Conservation (phyloP, 2,113 vertebrate genomes). For the Alces alces region DNA sequence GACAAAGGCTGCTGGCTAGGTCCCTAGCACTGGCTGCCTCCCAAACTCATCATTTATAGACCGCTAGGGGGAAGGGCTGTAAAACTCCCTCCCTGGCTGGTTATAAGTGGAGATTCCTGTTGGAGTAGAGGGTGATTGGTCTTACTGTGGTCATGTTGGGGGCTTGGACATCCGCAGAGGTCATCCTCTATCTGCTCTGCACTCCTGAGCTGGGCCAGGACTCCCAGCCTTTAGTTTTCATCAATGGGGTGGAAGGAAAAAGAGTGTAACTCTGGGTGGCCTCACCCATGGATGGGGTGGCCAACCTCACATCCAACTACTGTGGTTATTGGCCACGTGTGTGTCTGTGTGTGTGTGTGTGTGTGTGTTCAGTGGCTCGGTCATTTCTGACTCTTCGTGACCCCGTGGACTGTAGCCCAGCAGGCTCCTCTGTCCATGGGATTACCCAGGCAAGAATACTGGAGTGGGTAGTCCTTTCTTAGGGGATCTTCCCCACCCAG, state of each 20-base stretch:
- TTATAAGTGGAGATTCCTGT: not conserved
- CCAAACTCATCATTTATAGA: not conserved
- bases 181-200: too few relatives aligned
- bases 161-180: not conserved
- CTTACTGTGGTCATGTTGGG: accelerated
- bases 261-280: not conserved
- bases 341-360: not conserved
- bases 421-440: not conserved
- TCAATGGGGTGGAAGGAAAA: not conserved
- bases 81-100: not conserved
- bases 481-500: not conserved
- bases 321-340: not conserved
- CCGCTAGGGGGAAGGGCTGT: not conserved
- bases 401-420: not conserved
- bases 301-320: not conserved
- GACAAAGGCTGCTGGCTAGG: not conserved
- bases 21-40: not conserved
- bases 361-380: not conserved
- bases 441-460: not conserved
- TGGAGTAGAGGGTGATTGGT: not conserved
- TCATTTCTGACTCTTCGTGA: not conserved
- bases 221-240: not conserved
- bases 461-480: not conserved
- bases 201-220: too few relatives aligned
- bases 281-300: not conserved